phyloP scores from a whole-genome alignment of 2,797 vertebrate species.

The Babyrousa celebensis region DNA sequence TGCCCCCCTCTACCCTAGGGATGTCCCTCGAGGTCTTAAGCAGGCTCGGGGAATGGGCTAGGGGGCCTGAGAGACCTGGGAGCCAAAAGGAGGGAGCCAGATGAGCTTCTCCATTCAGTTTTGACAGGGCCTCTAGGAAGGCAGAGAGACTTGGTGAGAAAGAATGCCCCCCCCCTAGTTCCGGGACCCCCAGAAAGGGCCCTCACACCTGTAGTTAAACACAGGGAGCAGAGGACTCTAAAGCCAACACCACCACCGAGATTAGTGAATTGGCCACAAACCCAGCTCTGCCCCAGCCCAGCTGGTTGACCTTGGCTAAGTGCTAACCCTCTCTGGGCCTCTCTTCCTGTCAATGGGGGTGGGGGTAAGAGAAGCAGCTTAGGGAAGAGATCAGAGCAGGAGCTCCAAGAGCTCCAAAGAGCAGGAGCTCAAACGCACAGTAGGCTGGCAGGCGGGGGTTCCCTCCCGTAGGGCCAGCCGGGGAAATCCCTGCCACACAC shows the following conservation, averaged over 20 bases:
- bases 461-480: not conserved
- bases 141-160: not conserved
- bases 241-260: not conserved
- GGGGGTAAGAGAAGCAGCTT: not conserved
- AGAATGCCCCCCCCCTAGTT: not conserved
- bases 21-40: not conserved
- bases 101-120: not conserved
- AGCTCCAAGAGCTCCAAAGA: not conserved
- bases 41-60: not conserved
- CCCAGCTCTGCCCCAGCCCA: not conserved
- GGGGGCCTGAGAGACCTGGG: not conserved
- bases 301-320: constrained; percentile 80
- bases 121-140: not conserved
- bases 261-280: not conserved
- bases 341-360: not conserved
- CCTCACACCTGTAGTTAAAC: not conserved
- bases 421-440: not conserved
- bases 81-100: not conserved
- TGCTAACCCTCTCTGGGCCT: constrained; percentile 56
- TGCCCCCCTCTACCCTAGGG: too few relatives aligned
- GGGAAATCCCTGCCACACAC: constrained; percentile 68
- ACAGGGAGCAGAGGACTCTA: not conserved
- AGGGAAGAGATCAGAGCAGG: not conserved
- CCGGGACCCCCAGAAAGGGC: not conserved
- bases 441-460: constrained; percentile 28